Conservation (phyloP, 1,140 invertebrate species). For the Lasioglossum albipes region DNA sequence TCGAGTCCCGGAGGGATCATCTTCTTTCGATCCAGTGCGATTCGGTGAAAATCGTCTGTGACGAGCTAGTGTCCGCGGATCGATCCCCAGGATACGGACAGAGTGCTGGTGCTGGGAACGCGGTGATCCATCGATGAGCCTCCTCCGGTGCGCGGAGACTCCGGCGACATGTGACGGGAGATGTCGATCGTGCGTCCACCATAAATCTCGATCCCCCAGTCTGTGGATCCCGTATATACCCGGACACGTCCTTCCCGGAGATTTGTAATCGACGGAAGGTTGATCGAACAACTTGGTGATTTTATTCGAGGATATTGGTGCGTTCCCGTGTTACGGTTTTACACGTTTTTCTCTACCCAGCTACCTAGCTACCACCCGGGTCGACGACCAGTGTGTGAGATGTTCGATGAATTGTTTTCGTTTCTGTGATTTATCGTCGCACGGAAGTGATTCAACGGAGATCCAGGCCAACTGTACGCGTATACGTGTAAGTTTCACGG, state of each 20-base stretch:
- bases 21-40: neutral
- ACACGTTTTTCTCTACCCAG: no score
- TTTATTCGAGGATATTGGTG: neutral
- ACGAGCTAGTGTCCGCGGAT: neutral
- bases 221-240: neutral
- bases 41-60: neutral
- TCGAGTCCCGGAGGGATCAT: no score
- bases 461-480: neutral
- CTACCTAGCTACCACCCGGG: neutral
- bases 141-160: neutral
- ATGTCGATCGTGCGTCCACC: constrained; percentile 1
- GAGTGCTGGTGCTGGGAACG: neutral
- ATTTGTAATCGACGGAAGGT: no score
- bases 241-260: no score
- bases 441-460: neutral
- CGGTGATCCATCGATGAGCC: neutral
- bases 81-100: neutral
- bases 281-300: no score
- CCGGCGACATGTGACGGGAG: constrained; percentile 13
- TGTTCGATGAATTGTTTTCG: neutral
- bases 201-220: neutral
- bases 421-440: neutral
- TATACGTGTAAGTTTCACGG: neutral
- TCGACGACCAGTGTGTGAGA: neutral
- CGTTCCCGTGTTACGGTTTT: neutral